A percentile compares a stretch with the other conserved stretches of the same genome.
These are phyloP conservation scores for Toxotes jaculatrix DNA, from an alignment of 2,113 vertebrate species.

Conservation along the genomic window DNA sequence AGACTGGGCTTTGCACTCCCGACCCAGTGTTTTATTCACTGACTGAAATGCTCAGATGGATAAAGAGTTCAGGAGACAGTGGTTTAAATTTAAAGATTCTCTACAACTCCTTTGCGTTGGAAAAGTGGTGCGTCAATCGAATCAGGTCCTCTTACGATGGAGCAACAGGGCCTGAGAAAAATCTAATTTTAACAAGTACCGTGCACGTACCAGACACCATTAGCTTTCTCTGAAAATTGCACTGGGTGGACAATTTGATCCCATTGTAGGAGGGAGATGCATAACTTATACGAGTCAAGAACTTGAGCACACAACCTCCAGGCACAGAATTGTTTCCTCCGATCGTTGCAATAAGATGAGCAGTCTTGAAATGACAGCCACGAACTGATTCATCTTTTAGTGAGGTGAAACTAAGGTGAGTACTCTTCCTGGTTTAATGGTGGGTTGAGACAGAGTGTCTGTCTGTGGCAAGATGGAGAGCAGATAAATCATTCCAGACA, in stretches of 20 bases:
- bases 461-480: slow-evolving; percentile 36
- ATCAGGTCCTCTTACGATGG: background rate
- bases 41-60: slow-evolving; percentile 7
- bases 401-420: slow-evolving; percentile 52
- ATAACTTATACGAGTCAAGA: background rate
- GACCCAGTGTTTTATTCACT: slow-evolving; percentile 33
- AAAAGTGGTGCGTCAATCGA: background rate
- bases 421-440: slow-evolving; percentile 12
- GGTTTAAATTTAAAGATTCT: slow-evolving; percentile 2
- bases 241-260: background rate
- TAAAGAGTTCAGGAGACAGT: background rate
- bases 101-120: background rate
- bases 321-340: slow-evolving; percentile 3
- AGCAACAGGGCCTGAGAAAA: background rate
- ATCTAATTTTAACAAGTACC: background rate
- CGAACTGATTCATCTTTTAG: slow-evolving; percentile 15
- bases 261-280: background rate
- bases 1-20: slow-evolving; percentile 9
- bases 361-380: background rate
- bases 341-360: slow-evolving; percentile 28
- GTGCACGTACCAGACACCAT: background rate
- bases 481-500: slow-evolving; percentile 58
- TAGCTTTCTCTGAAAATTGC: background rate
- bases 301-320: background rate
- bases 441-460: slow-evolving; percentile 45